These are phyloP conservation scores for Hypercompe scribonia DNA, from an alignment of 2,888 invertebrate genomes.

Conservation along the genomic window DNA sequence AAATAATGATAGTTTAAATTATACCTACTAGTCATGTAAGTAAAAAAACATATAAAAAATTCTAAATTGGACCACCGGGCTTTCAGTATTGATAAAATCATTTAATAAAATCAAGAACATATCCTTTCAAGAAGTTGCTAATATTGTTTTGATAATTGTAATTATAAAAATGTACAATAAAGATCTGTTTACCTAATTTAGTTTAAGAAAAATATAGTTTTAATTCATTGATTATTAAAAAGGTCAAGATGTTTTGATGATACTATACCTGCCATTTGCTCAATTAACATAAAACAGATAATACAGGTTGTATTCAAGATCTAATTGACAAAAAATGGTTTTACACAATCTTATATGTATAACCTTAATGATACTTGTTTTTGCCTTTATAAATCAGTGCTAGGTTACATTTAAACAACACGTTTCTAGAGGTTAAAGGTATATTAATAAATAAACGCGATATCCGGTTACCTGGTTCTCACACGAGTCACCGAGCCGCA, in stretches of 20 bases:
- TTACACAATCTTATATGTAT: slow-evolving; percentile 3
- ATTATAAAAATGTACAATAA: background rate
- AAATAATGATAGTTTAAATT: background rate
- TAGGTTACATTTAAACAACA: slow-evolving; percentile 33
- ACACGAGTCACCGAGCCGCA: slow-evolving; percentile 25
- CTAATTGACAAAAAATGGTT: slow-evolving; percentile 10
- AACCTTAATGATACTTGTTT: slow-evolving; percentile 20
- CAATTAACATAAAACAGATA: background rate
- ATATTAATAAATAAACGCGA: slow-evolving; percentile 23
- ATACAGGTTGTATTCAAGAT: slow-evolving; percentile 10
- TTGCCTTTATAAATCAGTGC: slow-evolving; percentile 15
- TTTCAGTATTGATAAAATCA: background rate
- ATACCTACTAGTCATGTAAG: background rate
- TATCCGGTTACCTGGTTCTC: slow-evolving; percentile 35
- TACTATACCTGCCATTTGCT: background rate
- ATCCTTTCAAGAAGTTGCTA: slow-evolving; percentile 23
- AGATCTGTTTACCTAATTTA: background rate
- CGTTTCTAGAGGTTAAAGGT: slow-evolving; percentile 44
- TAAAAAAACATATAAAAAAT: background rate
- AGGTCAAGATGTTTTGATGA: slow-evolving; percentile 16
- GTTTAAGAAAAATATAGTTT: background rate
- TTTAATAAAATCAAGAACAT: background rate
- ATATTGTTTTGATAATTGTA: slow-evolving; percentile 41
- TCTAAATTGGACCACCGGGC: background rate
- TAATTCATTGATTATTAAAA: slow-evolving; percentile 15